Conservation (phyloP, 2,888 invertebrate genomes). For the Tipula helvola region DNA sequence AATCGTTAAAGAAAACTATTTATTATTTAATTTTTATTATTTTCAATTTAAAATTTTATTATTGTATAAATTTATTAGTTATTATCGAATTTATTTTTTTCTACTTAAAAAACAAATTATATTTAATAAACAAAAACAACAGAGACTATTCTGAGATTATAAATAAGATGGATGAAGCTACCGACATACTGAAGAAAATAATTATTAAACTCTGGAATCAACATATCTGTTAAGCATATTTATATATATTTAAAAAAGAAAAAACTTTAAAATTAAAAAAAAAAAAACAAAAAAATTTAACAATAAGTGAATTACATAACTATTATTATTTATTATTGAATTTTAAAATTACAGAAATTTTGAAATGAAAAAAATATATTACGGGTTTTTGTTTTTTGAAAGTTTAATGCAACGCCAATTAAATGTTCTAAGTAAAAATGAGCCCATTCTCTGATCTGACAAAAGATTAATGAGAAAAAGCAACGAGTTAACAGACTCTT, state of each 20-base stretch:
- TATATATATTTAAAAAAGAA: neutral
- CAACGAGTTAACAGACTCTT: no score
- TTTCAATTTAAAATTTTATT: neutral
- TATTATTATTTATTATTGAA: neutral
- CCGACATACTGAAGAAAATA: neutral
- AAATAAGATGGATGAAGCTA: neutral
- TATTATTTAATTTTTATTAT: slow-evolving; percentile 4
- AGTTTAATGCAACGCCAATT: neutral
- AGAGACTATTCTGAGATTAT: slow-evolving; percentile 4
- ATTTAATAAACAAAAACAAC: neutral
- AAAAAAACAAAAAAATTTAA: neutral
- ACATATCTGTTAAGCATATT: slow-evolving; percentile 4
- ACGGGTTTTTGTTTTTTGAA: neutral
- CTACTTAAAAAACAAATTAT: neutral
- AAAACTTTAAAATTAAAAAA: neutral
- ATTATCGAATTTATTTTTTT: neutral
- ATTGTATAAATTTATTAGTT: slow-evolving; percentile 4
- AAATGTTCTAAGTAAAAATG: neutral
- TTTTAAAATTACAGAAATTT: neutral
- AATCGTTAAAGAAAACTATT: neutral
- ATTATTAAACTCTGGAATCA: neutral
- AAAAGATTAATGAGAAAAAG: neutral
- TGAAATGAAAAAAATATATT: neutral
- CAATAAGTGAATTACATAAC: neutral
- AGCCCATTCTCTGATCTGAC: neutral